These are phyloP conservation scores for Gorsachius magnificus DNA, from an alignment of 2,797 vertebrate genomes.

Conservation along the genomic window DNA sequence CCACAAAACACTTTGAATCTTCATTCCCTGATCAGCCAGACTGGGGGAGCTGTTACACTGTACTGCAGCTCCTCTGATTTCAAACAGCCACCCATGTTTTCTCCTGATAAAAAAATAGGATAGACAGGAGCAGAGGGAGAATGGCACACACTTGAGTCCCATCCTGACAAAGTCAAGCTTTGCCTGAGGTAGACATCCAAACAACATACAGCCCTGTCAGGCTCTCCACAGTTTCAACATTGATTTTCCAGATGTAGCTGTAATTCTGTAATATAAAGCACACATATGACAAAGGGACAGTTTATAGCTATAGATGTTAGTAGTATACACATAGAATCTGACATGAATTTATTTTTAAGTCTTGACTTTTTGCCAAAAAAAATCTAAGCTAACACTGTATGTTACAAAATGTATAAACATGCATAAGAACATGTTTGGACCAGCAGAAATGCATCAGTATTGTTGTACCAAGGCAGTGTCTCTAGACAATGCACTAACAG, in stretches of 20 bases:
- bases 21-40: background rate
- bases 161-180: background rate
- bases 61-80: background rate
- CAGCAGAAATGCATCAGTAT: background rate
- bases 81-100: background rate
- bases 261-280: no score
- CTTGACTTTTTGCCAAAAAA: background rate
- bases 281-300: no score
- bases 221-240: background rate
- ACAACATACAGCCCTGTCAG: background rate
- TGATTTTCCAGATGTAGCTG: background rate
- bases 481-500: background rate
- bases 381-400: background rate
- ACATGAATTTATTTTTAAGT: background rate
- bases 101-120: background rate
- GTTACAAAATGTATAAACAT: background rate
- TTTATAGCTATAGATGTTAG: background rate
- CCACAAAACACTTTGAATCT: background rate
- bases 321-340: background rate
- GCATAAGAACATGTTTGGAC: background rate
- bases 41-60: background rate
- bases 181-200: background rate
- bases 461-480: background rate
- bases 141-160: accelerated
- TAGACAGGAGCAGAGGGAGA: background rate